Base-by-base conservation (phyloP, 2,888 invertebrate species). In the Anoplius nigerrimus region DNA sequence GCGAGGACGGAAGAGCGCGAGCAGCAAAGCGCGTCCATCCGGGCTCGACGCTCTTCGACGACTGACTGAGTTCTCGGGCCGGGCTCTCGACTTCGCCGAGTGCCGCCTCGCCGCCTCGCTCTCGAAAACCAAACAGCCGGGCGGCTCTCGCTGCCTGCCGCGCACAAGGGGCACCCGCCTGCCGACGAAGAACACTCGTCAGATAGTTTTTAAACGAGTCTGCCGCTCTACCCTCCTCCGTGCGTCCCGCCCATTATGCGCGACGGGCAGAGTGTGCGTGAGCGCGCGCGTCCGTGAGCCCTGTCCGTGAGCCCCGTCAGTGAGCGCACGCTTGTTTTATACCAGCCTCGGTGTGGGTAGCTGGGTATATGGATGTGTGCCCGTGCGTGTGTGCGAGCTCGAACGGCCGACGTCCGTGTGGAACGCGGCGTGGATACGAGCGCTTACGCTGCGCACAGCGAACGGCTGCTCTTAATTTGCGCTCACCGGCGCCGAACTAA, bases 141-240 rank as follows among this genome's bases (percentile, higher is more conserved):
- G 58, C 62, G 53, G 65, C 63, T 67, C 64, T 66, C 16, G 67
- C 72, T 62, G 74, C 72, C n/a, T 69, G 68, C 66, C 73, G 66
- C 70, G 56, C 66, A 34, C 34, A 34, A 34, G 34, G 34, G 34
- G 34, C 34, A 66, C 69, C 63, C 68, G 67, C 74, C 68, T 69
- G 73, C 21, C 52, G 16, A n/a, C 52, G 71, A 68, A 69, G 66
- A 71, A 71, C 70, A 71, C 74, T 79, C 77, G 76, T 75, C 66
- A 70, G 75, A 82, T 80, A 79, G 66, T 83, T 83, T 83, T 83
- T 78, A 76, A 83, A 80, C 74, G 72, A 76, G 76, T 67, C 73
- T 63, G 48, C 62, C 54, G 54, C 57, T 63, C 45, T 18, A 16
- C 34, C 34, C 18, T 34, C 34, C 34, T 43, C 27, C 34, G 18